Conservation (phyloP, 2,797 vertebrate genomes). For the Onychomys arenicola region DNA sequence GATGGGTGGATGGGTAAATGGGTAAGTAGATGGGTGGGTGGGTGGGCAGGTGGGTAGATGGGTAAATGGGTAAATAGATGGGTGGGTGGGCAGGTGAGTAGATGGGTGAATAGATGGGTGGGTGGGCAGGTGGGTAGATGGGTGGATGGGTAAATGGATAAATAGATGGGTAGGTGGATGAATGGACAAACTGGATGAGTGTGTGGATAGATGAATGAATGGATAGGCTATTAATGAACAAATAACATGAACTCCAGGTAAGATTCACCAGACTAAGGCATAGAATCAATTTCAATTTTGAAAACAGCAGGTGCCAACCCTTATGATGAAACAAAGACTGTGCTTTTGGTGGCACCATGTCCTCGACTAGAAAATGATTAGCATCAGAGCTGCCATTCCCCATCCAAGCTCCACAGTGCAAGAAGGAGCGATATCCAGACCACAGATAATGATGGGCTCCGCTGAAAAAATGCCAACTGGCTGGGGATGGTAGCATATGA, state of each 20-base stretch:
- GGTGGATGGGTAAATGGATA: background rate
- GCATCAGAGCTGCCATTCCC: background rate
- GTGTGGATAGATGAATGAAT: background rate
- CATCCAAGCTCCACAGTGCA: background rate
- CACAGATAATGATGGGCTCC: background rate
- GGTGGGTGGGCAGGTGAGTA: too few relatives aligned
- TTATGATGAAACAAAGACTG: background rate
- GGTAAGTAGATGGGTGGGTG: too few relatives aligned
- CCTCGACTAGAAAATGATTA: background rate
- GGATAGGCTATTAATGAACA: background rate
- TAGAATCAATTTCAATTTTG: background rate
- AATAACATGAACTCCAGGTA: background rate
- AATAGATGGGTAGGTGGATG: background rate
- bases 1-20: too few relatives aligned
- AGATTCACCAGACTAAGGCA: background rate
- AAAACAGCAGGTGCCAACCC: background rate
- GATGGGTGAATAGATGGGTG: too few relatives aligned
- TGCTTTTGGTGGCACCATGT: background rate
- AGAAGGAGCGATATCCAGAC: background rate
- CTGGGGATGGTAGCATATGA: fast-evolving
- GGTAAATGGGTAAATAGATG: too few relatives aligned
- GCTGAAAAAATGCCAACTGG: background rate
- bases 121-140: too few relatives aligned
- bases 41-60: too few relatives aligned
- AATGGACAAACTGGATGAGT: too few relatives aligned